A percentile compares a stretch with the other conserved stretches of the same genome.
phyloP scores from a whole-genome alignment of 2,113 vertebrate genomes.

The Xenopus laevis region DNA sequence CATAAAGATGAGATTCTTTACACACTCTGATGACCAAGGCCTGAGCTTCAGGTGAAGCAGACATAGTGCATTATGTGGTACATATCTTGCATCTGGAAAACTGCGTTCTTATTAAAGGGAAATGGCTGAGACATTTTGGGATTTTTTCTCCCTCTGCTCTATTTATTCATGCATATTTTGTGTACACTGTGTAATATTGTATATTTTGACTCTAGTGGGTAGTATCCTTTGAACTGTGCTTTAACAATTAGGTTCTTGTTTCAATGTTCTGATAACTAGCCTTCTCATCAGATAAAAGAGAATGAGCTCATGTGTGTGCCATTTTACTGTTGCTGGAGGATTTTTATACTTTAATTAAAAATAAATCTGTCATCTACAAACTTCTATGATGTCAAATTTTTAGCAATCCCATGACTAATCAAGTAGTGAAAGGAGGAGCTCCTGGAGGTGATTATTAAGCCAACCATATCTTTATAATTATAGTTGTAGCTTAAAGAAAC shows the following conservation, averaged over 20 bases:
- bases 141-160: too few relatives aligned
- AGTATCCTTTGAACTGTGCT: constrained; percentile 33
- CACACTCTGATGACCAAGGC: too few relatives aligned
- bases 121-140: too few relatives aligned
- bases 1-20: too few relatives aligned
- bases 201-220: background rate
- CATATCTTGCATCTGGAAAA: too few relatives aligned
- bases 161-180: too few relatives aligned
- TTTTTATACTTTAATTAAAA: constrained; percentile 31
- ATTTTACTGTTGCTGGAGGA: constrained; percentile 36
- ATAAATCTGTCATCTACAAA: constrained; percentile 41
- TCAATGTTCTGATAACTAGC: constrained; percentile 48
- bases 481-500: constrained; percentile 27
- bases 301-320: constrained; percentile 36
- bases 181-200: too few relatives aligned
- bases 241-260: constrained; percentile 18
- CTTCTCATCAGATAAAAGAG: constrained; percentile 17
- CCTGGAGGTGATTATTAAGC: constrained; percentile 17
- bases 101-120: too few relatives aligned
- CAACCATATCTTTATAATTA: constrained; percentile 27
- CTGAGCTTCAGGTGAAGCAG: too few relatives aligned
- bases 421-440: constrained; percentile 45
- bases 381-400: constrained; percentile 25
- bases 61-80: too few relatives aligned
- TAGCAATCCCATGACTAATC: constrained; percentile 34